Evolutionary conservation across 2,888 invertebrate genomes (phyloP).

Genomic region (Cremastobaeus sp.): DNA sequence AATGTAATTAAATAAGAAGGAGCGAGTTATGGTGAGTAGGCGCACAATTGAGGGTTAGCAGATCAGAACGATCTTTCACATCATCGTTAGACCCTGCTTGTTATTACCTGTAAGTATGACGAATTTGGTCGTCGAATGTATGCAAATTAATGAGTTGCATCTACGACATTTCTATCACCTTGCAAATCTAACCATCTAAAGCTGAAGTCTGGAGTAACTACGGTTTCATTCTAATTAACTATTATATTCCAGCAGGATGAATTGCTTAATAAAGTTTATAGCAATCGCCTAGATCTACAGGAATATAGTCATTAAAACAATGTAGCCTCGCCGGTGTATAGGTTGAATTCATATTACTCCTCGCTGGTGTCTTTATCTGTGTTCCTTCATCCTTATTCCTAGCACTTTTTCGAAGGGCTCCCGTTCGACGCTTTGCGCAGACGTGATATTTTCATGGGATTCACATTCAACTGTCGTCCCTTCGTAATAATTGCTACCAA

Average conservation of each 20-base stretch:
- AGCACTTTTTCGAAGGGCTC: slow-evolving; percentile 39
- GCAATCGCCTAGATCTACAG: slow-evolving; percentile 41
- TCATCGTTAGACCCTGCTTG: too few relatives aligned
- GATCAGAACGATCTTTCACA: neutral
- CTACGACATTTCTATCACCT: neutral
- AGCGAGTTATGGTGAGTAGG: too few relatives aligned
- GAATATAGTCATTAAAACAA: slow-evolving; percentile 53
- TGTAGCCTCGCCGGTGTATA: slow-evolving; percentile 16
- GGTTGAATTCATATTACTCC: slow-evolving; percentile 42
- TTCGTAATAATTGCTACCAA: slow-evolving; percentile 74
- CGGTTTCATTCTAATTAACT: slow-evolving; percentile 49
- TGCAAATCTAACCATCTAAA: neutral
- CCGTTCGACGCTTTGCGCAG: slow-evolving; percentile 39
- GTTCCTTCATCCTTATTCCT: slow-evolving; percentile 36
- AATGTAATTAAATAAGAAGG: too few relatives aligned
- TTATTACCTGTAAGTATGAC: too few relatives aligned
- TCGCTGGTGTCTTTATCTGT: slow-evolving; percentile 44
- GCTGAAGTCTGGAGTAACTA: slow-evolving; percentile 9
- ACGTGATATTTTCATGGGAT: slow-evolving; percentile 59
- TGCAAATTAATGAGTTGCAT: slow-evolving; percentile 12
- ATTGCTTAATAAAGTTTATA: slow-evolving; percentile 49
- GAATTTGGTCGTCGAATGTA: neutral
- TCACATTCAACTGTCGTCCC: slow-evolving; percentile 71
- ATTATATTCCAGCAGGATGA: slow-evolving; percentile 39
- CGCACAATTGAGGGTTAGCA: neutral